Evolutionary conservation across 2,797 vertebrate genomes (phyloP).

Genomic region (Pantherophis vulpinus): DNA sequence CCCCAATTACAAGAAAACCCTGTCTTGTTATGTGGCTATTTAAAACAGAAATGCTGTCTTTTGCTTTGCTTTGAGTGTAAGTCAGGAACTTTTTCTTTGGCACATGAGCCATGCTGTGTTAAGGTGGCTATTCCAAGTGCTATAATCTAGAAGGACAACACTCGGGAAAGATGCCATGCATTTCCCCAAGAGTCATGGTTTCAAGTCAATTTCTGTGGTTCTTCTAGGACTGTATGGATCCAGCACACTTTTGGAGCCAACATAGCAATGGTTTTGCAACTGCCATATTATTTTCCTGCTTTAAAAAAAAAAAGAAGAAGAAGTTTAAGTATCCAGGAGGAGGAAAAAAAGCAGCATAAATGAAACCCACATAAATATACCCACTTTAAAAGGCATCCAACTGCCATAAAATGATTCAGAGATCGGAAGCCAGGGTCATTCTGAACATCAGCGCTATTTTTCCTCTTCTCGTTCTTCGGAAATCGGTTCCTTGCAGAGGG

Average conservation of each 20-base stretch:
- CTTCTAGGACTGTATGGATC: background rate
- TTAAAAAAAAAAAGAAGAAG: background rate
- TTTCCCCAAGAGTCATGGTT: background rate
- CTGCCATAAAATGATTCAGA: background rate
- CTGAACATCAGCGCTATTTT: background rate
- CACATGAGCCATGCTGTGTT: background rate
- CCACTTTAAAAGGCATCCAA: slow-evolving; percentile 10
- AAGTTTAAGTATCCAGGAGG: background rate
- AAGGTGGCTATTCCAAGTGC: background rate
- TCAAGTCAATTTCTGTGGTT: background rate
- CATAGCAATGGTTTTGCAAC: slow-evolving; percentile 13
- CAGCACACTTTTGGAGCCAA: slow-evolving; percentile 8
- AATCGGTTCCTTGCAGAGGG: background rate
- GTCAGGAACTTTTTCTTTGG: background rate
- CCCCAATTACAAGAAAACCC: background rate
- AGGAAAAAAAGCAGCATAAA: background rate
- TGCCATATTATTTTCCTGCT: slow-evolving; percentile 12
- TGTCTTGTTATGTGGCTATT: background rate
- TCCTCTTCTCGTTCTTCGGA: background rate
- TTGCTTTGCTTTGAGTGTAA: background rate
- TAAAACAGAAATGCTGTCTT: background rate
- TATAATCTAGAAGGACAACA: background rate
- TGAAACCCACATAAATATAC: slow-evolving; percentile 23
- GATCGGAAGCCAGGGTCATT: background rate
- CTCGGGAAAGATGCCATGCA: background rate